Base-by-base conservation (phyloP, 2,113 vertebrate genomes). In the Sapayoa aenigma region DNA sequence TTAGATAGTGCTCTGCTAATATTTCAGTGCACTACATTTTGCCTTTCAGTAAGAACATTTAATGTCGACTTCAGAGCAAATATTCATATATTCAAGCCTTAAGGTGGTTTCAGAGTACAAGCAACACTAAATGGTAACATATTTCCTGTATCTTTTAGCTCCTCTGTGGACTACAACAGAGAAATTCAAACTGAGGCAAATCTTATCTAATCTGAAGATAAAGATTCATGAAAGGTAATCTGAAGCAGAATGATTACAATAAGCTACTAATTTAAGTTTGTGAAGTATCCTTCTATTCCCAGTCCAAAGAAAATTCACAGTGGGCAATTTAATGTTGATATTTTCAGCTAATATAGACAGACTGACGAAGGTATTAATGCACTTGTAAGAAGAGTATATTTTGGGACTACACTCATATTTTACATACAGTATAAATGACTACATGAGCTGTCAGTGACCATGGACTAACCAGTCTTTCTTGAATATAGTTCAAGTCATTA, bases 31-130 rank as follows among this genome's bases (percentile, higher is more conserved):
- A 49, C 37, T 85, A 37, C n/a, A 21, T 87, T 69, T 91, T 95
- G 69, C 62, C 62, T 93, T 91, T 82, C 93, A 93, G 82, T 27
- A 55, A 72, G 58, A 92, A 67, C 53, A 39, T 94, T 88, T 95
- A 88, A 84, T 55, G 76, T 58, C 14, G 55, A 69, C 49, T 84
- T 88, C 72, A 94, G 91, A 95, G 90, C 72, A 94, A 95, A 95
- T 95, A 95, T 88, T 91, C 77, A 84, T 89, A 65, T 83, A 95
- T 95, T 95, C 87, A 84, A 91, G 82, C 87, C 87, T 94, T 92
- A 17, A 75, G 89, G 90, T 89, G 21, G 50, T 89, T 95, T 92
- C 72, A 65, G 52, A 95, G 65, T 91, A 88, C 63, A 86, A 90
- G 78, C 24, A 96, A 67, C 72, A 86, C 16, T 71, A 95, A 95